phyloP scores from a whole-genome alignment of 1,140 invertebrate species.

The Rhyzopertha dominica region DNA sequence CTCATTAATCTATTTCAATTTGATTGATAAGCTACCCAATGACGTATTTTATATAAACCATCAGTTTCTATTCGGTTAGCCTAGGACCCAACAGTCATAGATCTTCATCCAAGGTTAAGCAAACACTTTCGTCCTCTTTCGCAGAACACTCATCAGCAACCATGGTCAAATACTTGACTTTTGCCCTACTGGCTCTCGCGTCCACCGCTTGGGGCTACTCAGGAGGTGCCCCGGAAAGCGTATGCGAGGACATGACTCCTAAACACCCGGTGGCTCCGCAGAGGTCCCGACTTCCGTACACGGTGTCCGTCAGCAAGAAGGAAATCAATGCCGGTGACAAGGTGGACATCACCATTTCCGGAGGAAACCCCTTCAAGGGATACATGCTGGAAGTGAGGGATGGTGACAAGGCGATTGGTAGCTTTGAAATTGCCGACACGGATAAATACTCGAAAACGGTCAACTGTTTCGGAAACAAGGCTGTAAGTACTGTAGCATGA shows the following conservation, averaged over 20 bases:
- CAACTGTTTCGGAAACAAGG: slow-evolving; percentile 31
- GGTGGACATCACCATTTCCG: slow-evolving; percentile 38
- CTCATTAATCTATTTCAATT: no score
- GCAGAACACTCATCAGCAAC: no score
- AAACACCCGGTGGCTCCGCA: slow-evolving; percentile 40
- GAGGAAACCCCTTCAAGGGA: slow-evolving; percentile 43
- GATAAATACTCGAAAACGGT: slow-evolving; percentile 38
- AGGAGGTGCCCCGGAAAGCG: slow-evolving; percentile 42
- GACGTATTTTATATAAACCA: no score
- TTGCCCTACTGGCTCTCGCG: slow-evolving; percentile 15
- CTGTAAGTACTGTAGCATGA: slow-evolving; percentile 25
- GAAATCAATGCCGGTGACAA: slow-evolving; percentile 34
- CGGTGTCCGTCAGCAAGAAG: slow-evolving; percentile 34
- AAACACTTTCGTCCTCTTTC: no score
- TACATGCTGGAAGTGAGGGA: slow-evolving; percentile 46
- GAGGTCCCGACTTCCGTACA: slow-evolving; percentile 39
- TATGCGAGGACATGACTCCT: slow-evolving; percentile 44
- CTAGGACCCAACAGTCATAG: no score
- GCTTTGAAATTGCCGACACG: slow-evolving; percentile 35
- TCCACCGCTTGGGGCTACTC: slow-evolving; percentile 26
- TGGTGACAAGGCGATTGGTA: slow-evolving; percentile 40
- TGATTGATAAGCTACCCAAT: no score
- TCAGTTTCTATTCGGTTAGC: no score
- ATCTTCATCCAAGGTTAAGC: no score
- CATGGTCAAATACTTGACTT: slow-evolving; percentile 8